Percentiles rank a stretch among this genome's conserved stretches.
These are phyloP conservation scores for Hydrotaea diabolus DNA, from an alignment of 2,888 invertebrate species.

Conservation along the genomic window DNA sequence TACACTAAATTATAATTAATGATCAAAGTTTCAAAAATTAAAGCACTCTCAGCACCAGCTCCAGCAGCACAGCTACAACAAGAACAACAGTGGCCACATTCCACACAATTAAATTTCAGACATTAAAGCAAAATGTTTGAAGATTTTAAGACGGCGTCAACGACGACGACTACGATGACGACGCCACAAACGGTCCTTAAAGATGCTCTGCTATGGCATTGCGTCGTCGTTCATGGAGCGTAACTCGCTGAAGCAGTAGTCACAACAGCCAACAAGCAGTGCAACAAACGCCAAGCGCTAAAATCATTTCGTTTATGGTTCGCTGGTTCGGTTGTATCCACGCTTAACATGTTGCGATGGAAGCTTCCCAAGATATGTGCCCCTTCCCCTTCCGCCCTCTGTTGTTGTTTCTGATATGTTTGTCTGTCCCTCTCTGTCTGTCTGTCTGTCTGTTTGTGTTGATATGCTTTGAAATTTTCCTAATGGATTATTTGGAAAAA, in stretches of 20 bases:
- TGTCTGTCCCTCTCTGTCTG: neutral
- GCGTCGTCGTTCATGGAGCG: neutral
- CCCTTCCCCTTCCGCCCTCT: neutral
- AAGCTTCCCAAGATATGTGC: neutral
- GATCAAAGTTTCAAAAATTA: conserved; percentile 45
- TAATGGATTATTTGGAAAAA: conserved; percentile 26
- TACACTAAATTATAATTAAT: conserved; percentile 63
- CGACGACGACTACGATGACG: neutral
- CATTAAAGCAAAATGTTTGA: neutral
- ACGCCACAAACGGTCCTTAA: neutral
- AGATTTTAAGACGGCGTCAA: neutral
- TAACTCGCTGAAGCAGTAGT: neutral
- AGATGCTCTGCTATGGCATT: neutral
- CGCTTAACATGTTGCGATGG: conserved; percentile 3
- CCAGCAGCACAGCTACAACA: no score
- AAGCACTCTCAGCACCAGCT: conserved; percentile 23
- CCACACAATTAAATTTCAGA: neutral
- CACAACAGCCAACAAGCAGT: neutral
- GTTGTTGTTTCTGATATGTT: neutral
- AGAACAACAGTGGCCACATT: neutral
- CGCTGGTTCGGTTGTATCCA: neutral
- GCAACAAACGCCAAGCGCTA: neutral
- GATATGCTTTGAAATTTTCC: conserved; percentile 13
- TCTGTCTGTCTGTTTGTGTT: neutral
- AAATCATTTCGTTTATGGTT: conserved; percentile 30